Conservation (phyloP, 2,888 invertebrate species). For the Tridacna crocea region DNA sequence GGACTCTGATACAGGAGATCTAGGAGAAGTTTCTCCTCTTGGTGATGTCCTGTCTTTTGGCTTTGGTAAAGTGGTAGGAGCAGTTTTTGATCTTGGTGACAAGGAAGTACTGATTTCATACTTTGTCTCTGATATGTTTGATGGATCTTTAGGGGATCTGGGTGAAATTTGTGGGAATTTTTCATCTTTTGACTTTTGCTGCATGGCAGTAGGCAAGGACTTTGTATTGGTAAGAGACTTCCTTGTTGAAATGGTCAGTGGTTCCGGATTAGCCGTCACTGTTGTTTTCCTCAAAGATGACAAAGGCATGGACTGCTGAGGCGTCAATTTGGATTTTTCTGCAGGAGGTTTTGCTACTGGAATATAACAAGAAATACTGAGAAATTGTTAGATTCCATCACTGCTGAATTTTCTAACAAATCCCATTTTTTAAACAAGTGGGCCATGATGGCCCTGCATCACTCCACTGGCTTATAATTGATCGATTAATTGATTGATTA, state of each 20-base stretch:
- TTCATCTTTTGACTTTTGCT: slow-evolving; percentile 18
- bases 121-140: slow-evolving; percentile 5
- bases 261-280: slow-evolving; percentile 42
- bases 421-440: too few relatives aligned
- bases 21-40: slow-evolving; percentile 8
- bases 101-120: too few relatives aligned
- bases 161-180: slow-evolving; percentile 31
- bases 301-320: slow-evolving; percentile 41
- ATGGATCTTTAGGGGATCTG: slow-evolving; percentile 10
- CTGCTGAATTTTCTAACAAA: not conserved
- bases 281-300: slow-evolving; percentile 32
- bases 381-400: not conserved
- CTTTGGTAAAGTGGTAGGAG: not conserved
- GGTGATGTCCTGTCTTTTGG: not conserved
- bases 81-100: not conserved
- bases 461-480: too few relatives aligned
- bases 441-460: too few relatives aligned
- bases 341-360: slow-evolving; percentile 8
- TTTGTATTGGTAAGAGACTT: slow-evolving; percentile 4
- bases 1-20: slow-evolving; percentile 1
- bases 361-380: not conserved
- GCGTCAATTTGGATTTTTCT: slow-evolving; percentile 42
- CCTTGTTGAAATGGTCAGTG: slow-evolving; percentile 35
- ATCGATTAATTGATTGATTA: too few relatives aligned
- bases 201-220: not conserved